Evolutionary conservation across 2,797 vertebrate genomes (phyloP).

Genomic region (Orientallactaga sibirica): DNA sequence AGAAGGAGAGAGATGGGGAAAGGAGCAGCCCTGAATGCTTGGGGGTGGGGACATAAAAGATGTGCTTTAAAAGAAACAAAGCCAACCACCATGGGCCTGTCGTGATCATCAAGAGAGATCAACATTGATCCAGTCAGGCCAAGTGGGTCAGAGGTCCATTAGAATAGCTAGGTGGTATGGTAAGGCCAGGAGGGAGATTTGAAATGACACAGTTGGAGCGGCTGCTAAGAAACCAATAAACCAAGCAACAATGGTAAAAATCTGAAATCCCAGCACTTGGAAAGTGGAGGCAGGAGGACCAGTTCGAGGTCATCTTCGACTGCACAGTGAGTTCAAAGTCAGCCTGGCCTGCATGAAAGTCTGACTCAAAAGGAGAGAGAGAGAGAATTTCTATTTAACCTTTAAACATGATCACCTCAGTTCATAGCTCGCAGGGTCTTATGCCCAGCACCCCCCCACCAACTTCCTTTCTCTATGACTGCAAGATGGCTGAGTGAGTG

Average conservation of each 20-base stretch:
- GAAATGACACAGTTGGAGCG: not conserved
- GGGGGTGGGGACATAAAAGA: not conserved
- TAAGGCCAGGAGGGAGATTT: fast-evolving
- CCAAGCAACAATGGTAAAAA: not conserved
- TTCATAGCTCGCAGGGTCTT: fast-evolving
- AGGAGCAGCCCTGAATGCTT: too few species aligned
- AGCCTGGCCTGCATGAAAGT: not conserved
- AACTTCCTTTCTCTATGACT: not conserved
- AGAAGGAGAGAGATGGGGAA: too few species aligned
- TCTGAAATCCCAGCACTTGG: not conserved
- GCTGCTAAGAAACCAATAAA: not conserved
- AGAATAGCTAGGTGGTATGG: not conserved
- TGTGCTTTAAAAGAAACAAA: conserved; percentile 15
- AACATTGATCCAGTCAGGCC: conserved; percentile 3
- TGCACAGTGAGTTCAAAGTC: not conserved
- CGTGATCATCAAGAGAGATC: not conserved
- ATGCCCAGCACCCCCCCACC: too few species aligned
- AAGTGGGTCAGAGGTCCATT: not conserved
- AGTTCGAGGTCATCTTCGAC: not conserved
- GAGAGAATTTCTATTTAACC: too few species aligned
- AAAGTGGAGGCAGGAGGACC: not conserved
- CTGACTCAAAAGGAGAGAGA: not conserved
- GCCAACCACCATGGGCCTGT: not conserved
- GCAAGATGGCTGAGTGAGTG: not conserved
- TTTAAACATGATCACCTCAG: too few species aligned